Evolutionary conservation across 2,113 vertebrate species (phyloP).

Genomic region (Urocolius indicus): DNA sequence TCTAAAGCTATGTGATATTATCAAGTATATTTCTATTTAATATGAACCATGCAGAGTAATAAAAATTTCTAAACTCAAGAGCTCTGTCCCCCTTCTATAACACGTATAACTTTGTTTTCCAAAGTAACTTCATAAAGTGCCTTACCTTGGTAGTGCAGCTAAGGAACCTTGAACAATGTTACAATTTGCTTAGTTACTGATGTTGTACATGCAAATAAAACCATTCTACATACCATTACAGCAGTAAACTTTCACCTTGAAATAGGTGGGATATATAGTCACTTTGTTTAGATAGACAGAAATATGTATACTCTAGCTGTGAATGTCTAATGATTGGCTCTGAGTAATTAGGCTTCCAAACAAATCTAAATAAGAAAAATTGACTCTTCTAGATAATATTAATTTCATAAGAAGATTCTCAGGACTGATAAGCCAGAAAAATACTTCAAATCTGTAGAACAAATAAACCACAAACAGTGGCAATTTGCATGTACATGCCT

Average conservation of each 20-base stretch:
- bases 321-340: neutral
- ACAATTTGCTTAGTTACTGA: neutral
- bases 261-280: neutral
- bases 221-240: neutral
- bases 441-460: neutral
- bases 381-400: neutral
- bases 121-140: neutral
- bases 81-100: neutral
- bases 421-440: neutral
- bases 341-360: neutral
- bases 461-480: neutral
- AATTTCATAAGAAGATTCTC: neutral
- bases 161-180: neutral
- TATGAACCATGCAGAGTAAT: neutral
- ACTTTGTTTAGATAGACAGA: neutral
- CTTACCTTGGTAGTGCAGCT: neutral
- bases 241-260: neutral
- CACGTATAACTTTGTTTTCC: neutral
- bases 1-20: neutral
- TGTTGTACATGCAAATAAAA: neutral
- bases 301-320: neutral
- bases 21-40: neutral
- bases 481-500: neutral
- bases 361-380: neutral
- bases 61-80: neutral